Evolutionary conservation across 2,888 invertebrate genomes (phyloP).

Genomic region (Euplexia lucipara): DNA sequence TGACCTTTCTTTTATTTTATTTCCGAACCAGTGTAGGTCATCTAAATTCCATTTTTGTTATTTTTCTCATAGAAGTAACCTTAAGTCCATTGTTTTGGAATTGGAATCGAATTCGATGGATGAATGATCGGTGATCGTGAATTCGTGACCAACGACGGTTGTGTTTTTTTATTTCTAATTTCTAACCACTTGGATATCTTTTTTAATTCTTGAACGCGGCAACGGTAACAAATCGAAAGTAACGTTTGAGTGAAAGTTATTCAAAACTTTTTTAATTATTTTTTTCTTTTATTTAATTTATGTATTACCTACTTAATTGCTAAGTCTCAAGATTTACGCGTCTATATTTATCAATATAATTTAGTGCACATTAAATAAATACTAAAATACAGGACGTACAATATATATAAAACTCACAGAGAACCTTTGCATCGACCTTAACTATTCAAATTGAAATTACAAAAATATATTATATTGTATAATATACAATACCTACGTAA

Average conservation of each 20-base stretch:
- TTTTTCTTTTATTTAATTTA: constrained; percentile 20
- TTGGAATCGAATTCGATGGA: constrained; percentile 27
- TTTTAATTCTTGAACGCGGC: constrained; percentile 54
- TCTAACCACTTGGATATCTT: constrained; percentile 34
- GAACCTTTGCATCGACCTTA: no score
- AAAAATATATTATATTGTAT: no score
- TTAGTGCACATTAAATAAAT: no score
- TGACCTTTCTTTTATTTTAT: constrained; percentile 15
- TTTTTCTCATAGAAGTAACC: constrained; percentile 18
- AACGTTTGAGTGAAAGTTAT: constrained; percentile 58
- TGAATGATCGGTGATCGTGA: constrained; percentile 42
- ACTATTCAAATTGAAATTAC: no score
- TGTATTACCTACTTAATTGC: constrained; percentile 9
- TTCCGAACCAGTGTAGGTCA: constrained; percentile 25
- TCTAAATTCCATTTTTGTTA: constrained; percentile 15
- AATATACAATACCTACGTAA: neutral
- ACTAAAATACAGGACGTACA: no score
- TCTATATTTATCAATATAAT: neutral
- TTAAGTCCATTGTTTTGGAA: constrained; percentile 37
- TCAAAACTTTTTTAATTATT: constrained; percentile 27
- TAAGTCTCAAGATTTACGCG: constrained; percentile 1
- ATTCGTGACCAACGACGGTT: constrained; percentile 47
- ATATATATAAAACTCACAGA: no score
- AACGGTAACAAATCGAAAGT: constrained; percentile 61
- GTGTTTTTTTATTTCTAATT: constrained; percentile 38